phyloP scores from a whole-genome alignment of 2,888 invertebrate genomes.

The Strigamia transsilvanica region DNA sequence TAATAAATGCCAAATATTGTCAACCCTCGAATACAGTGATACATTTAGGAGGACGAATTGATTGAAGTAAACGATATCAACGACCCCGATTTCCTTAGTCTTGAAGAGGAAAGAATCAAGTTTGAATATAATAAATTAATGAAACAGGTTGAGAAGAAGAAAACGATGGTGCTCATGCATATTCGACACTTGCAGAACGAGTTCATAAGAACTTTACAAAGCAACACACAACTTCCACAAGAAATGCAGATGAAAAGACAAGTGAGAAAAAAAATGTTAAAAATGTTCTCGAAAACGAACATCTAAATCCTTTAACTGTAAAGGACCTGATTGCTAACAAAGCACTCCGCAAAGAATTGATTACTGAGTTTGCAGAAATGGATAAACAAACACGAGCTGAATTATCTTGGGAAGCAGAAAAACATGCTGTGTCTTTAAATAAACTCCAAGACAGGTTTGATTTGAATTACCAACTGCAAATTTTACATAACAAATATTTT shows the following conservation, averaged over 20 bases:
- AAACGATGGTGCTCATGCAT: not conserved
- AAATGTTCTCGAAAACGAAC: not conserved
- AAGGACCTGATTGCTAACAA: not conserved
- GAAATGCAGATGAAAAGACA: slow-evolving; percentile 15
- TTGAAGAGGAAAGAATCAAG: slow-evolving; percentile 26
- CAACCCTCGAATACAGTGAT: not conserved
- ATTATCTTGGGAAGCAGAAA: slow-evolving; percentile 47
- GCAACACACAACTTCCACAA: not conserved
- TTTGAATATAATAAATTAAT: slow-evolving; percentile 15
- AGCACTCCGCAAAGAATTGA: slow-evolving; percentile 17
- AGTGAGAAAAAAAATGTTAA: not conserved
- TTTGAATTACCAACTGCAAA: not conserved
- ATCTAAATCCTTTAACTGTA: not conserved
- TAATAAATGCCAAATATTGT: not conserved
- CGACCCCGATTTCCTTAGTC: not conserved
- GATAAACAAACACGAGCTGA: slow-evolving; percentile 23
- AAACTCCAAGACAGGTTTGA: slow-evolving; percentile 36
- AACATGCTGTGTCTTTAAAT: not conserved
- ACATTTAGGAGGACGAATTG: slow-evolving; percentile 28
- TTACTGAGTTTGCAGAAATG: not conserved
- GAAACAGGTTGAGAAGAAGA: slow-evolving; percentile 25
- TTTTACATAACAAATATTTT: not conserved
- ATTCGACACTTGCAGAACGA: not conserved
- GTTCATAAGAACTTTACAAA: not conserved
- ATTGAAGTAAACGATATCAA: slow-evolving; percentile 9